Percentiles rank a stretch among this genome's conserved stretches.
phyloP scores from a whole-genome alignment of 2,797 vertebrate genomes.

The Synanceia verrucosa region DNA sequence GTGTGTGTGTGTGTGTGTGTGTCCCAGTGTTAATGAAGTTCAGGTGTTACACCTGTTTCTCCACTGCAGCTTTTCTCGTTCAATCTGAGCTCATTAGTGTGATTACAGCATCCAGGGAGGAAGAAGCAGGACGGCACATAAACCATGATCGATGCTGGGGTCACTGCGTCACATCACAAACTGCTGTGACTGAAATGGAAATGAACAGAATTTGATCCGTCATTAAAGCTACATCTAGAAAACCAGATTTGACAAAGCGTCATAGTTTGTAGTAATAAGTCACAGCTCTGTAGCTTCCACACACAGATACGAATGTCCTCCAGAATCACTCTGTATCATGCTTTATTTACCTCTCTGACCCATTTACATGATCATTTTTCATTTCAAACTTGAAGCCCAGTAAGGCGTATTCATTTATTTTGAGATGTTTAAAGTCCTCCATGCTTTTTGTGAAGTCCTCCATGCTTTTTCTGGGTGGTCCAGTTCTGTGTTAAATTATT shows the following conservation, averaged over 20 bases:
- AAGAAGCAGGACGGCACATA: constrained; percentile 15
- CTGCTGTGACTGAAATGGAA: constrained; percentile 11
- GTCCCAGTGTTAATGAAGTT: constrained; percentile 35
- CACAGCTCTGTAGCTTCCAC: constrained; percentile 15
- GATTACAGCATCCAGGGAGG: constrained; percentile 22
- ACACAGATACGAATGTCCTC: constrained; percentile 30
- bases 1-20: neutral
- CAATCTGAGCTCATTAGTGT: constrained; percentile 52
- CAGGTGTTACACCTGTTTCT: constrained; percentile 22
- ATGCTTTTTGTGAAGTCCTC: constrained; percentile 1
- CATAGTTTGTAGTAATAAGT: constrained; percentile 40
- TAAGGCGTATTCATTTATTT: constrained; percentile 44
- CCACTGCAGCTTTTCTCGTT: constrained; percentile 28
- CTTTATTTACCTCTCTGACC: constrained; percentile 63
- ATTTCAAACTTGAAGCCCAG: constrained; percentile 18
- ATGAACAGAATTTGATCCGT: neutral
- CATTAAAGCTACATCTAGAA: constrained; percentile 27
- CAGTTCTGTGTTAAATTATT: constrained; percentile 64
- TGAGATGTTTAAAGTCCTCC: constrained; percentile 30
- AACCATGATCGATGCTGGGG: constrained; percentile 40
- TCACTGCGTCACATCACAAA: constrained; percentile 17
- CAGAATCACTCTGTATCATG: constrained; percentile 39
- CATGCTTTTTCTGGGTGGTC: constrained; percentile 28
- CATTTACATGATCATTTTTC: constrained; percentile 54
- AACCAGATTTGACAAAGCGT: constrained; percentile 26